Base-by-base conservation (phyloP, 2,797 vertebrate genomes). In the Acrossocheilus fasciatus region DNA sequence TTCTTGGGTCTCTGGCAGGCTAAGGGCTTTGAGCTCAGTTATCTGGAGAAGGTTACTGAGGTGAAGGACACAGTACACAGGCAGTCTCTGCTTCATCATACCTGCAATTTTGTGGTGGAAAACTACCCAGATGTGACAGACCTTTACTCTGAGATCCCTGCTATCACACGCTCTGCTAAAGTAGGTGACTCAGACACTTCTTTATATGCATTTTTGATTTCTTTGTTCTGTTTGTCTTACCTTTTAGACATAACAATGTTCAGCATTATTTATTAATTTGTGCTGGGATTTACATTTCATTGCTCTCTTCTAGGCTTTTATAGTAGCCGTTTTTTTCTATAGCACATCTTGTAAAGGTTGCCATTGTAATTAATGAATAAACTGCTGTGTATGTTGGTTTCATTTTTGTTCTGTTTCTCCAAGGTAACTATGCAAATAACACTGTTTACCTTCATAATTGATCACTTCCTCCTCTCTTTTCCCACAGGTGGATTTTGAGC, bases 61-160 rank as follows among this genome's bases (percentile, higher is more conserved):
- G 98, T 99, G 91, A 99, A 99, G 92, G 98, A 99, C 94, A 99
- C 98, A 0, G 97, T 99, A 23, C 97, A 98, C 77, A 95, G 98
- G 57, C 98, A 99, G 93, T 96, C 98, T 52, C 95, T 99, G 83
- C 96, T 99, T 26, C 94, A 99, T 90, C 98, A 99, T 87, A 96
- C 97, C 91, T 98, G 97, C 92, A 96, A 94, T 90, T 94, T 96
- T 89, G 96, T 99, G 89, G 94, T 96, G 82, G 97, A 97, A 85
- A 96, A 96, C 23, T 96, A 93, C 92, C 95, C 97, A 1, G 96
- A 98, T 88, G 97, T 97, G 59, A 96, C 98, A 0, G 98, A 99
- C 62, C 91, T 99, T 82, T 99, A 99, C 94, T 97, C 98, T 0
- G 98, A 99, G 95, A 96, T 99, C 2, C 95, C 97, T 0, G 96